Percentiles rank a stretch among this genome's conserved stretches.
These are phyloP conservation scores for Cardiocondyla obscurior DNA, from an alignment of 1,140 invertebrate species.

Conservation along the genomic window DNA sequence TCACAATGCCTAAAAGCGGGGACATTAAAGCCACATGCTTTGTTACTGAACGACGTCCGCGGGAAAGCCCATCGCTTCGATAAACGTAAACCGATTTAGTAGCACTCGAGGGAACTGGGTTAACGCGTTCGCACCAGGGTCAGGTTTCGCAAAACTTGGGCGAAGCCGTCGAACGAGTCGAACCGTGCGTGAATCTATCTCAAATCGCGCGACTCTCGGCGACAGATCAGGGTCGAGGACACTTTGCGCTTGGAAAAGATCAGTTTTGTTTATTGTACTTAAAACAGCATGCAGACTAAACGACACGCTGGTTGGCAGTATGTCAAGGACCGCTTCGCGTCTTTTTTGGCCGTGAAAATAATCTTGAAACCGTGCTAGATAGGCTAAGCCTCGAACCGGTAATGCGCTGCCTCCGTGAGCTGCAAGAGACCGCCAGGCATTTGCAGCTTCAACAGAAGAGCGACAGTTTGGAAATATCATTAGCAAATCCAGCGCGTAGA, in stretches of 20 bases:
- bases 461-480: background rate
- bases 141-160: slow-evolving; percentile 26
- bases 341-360: slow-evolving; percentile 59
- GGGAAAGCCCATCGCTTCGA: background rate
- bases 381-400: background rate
- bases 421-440: background rate
- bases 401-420: background rate
- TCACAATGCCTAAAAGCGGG: background rate
- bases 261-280: background rate
- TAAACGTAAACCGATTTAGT: slow-evolving; percentile 23
- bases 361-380: background rate
- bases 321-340: slow-evolving; percentile 58
- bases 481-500: slow-evolving; percentile 16
- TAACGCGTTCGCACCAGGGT: slow-evolving; percentile 34
- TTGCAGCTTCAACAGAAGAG: background rate
- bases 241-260: background rate
- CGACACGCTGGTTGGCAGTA: slow-evolving; percentile 49
- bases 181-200: background rate
- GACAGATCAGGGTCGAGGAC: slow-evolving; percentile 14
- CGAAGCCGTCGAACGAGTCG: background rate
- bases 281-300: background rate
- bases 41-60: background rate
- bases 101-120: slow-evolving; percentile 41
- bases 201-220: too few relatives aligned
- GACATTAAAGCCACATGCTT: slow-evolving; percentile 16